Conservation (phyloP, 2,113 vertebrate genomes). For the Hemiprocne comata region DNA sequence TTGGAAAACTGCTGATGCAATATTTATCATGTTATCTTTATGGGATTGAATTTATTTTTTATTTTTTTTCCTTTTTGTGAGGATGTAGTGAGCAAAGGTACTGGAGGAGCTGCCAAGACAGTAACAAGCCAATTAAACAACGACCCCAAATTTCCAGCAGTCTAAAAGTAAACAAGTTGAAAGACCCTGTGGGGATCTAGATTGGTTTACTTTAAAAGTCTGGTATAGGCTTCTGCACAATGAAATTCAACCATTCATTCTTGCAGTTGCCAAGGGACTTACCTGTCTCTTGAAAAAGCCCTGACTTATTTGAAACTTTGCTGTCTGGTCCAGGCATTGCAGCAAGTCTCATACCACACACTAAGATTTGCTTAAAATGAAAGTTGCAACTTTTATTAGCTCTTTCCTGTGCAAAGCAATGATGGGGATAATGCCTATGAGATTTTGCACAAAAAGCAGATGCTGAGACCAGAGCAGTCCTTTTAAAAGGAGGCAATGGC, state of each 20-base stretch:
- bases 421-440: not conserved
- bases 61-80: not conserved
- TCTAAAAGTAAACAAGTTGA: conserved; percentile 30
- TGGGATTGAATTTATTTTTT: not conserved
- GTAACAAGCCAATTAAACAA: conserved; percentile 10
- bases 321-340: not conserved
- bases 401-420: not conserved
- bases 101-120: not conserved
- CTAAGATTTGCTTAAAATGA: not conserved
- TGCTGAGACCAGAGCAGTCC: not conserved
- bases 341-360: conserved; percentile 24
- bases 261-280: not conserved
- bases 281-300: conserved; percentile 16
- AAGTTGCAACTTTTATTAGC: not conserved
- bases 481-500: not conserved
- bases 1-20: conserved; percentile 71
- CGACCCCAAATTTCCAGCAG: not conserved
- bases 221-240: conserved; percentile 19
- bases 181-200: not conserved
- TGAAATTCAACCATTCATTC: not conserved
- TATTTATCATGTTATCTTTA: conserved; percentile 50
- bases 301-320: not conserved
- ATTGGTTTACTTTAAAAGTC: conserved; percentile 11
- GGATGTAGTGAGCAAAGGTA: not conserved
- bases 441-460: not conserved